A percentile compares a stretch with the other conserved stretches of the same genome.
Evolutionary conservation across 2,113 vertebrate genomes (phyloP).

Genomic region (Mustela nigripes): DNA sequence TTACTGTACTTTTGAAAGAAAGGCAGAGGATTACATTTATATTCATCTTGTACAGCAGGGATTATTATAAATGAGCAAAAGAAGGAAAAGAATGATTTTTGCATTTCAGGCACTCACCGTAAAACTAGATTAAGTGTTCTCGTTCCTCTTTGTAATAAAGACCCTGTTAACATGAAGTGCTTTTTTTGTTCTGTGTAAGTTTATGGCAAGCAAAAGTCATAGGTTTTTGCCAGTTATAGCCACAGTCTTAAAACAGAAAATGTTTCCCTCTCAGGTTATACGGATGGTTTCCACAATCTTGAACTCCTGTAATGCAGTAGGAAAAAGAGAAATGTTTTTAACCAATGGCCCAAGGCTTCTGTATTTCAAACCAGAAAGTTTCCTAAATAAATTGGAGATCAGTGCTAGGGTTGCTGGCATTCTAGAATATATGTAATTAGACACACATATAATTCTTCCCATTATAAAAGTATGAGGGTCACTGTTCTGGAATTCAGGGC

Average conservation of each 20-base stretch:
- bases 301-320: neutral
- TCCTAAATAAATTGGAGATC: neutral
- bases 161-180: slow-evolving; percentile 33
- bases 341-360: neutral
- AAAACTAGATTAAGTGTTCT: slow-evolving; percentile 60
- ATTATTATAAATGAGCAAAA: slow-evolving; percentile 67
- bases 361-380: neutral
- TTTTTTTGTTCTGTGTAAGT: slow-evolving; percentile 41
- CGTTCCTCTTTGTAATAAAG: slow-evolving; percentile 69
- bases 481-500: neutral
- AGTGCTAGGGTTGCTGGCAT: neutral
- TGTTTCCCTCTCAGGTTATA: neutral
- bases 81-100: slow-evolving; percentile 65
- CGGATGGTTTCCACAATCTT: slow-evolving; percentile 43
- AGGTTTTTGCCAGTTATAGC: slow-evolving; percentile 54
- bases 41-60: slow-evolving; percentile 72
- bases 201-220: slow-evolving; percentile 7
- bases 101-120: neutral
- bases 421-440: neutral
- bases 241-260: slow-evolving; percentile 32
- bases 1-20: slow-evolving; percentile 75
- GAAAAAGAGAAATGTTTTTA: neutral
- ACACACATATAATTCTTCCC: neutral
- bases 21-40: slow-evolving; percentile 61
- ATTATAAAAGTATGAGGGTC: neutral